Evolutionary conservation across 2,888 invertebrate genomes (phyloP), one percentile per base, ranked within the genome.

Genomic region (Sinodicranocentrus sp.): DNA sequence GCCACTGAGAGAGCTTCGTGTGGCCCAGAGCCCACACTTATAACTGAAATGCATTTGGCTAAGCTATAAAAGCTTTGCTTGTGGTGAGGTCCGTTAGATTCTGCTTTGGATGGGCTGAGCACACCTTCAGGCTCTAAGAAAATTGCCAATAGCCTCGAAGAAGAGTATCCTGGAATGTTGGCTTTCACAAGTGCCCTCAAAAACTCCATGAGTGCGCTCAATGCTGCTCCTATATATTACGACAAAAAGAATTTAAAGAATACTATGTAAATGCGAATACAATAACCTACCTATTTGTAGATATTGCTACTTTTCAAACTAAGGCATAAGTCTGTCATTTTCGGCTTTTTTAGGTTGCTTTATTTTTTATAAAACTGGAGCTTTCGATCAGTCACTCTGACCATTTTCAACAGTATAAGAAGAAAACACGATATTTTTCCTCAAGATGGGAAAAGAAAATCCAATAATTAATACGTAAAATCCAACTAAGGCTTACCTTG

Each of bases 41-140:
- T 93, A 0, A 97, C 97, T 5, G 98, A 98, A 73, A 98, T 97
- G 91, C 98, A 98, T 91, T 98, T 98, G 5, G 99, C 98, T 89
- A 99, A 93, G 25, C 98, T 98, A 91, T 98, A 97, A 92, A 96
- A 98, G 19, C 98, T 98, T 91, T 93, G 91, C 57, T 94, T 94
- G 89, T 93, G 93, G 84, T 93, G 92, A 89, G 92, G 92, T 76
- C 92, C 92, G 71, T 80, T 84, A 0, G 83, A 73, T 57, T 88
- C 88, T 15, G 79, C 83, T 67, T 86, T 87, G 13, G 87, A 71
- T 15, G 88, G 85, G 44, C 92, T 91, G 85, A 91, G 91, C 86
- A 91, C 91, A 75, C 92, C 91, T 3, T 95, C 94, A 0, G 95
- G 96, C 76, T 94, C 93, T 86, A 96, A 93, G 23, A 97, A 91